Evolutionary conservation across 2,113 vertebrate species (phyloP), one percentile per base, ranked within the genome.

Genomic region (Epinephelus cyanopodus): DNA sequence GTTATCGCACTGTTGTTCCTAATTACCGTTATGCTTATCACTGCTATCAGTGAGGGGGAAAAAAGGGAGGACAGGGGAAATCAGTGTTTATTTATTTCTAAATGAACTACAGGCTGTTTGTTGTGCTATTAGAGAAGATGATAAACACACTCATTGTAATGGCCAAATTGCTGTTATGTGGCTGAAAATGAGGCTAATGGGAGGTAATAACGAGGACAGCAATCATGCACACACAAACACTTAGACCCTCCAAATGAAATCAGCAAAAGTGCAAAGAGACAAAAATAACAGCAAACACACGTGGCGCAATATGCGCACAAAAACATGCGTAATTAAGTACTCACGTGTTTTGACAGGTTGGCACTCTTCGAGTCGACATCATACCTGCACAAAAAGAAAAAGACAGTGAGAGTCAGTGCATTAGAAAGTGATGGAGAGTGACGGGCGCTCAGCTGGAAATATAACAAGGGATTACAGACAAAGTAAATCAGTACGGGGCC

Each of bases 341-440:
- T 99, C 94, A 99, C 98, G 64, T 99, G 98, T 92, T 99, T 99
- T 21, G 97, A 98, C 47, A 99, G 95, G 90, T 99, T 98, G 85
- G 96, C 96, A 47, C 98, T 99, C 94, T 99, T 99, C 0, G 98
- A 99, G 93, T 99, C 98, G 52, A 99, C 97, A 83, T 99, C 98
- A 25, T 99, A 99, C 95, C 98, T 99, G 83, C 33, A 93, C 91
- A 85, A 80, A 79, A 54, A 47, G 72, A 66, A 89, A 42, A 45
- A 78, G 1, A 79, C 27, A 62, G n/a, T 6, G 25, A 72, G 74
- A 64, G 42, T 78, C 29, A 75, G 64, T 47, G 70, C 25, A 61
- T 79, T 60, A 77, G 56, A 57, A 58, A 23, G 19, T 18, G 42
- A 85, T 45, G 70, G 62, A 76, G 60, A 88, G 73, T 83, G 87